These are phyloP conservation scores for Drosophila ezoana DNA, from an alignment of 2,888 invertebrate genomes.

Conservation along the genomic window DNA sequence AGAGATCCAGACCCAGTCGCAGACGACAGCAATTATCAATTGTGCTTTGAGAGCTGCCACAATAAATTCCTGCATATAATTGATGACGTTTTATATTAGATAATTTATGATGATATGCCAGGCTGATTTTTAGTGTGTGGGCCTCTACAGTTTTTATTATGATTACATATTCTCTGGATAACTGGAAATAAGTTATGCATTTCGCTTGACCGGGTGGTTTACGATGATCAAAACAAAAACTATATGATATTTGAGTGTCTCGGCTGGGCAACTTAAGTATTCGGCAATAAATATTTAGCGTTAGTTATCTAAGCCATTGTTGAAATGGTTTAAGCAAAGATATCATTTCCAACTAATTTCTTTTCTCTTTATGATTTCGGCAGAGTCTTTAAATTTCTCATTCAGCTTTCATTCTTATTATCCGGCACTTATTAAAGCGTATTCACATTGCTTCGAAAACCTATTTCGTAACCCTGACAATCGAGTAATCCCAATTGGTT, in stretches of 20 bases:
- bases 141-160: constrained; percentile 47
- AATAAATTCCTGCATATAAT: constrained; percentile 74
- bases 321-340: not conserved
- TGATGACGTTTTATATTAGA: constrained; percentile 62
- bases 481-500: too few species aligned
- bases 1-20: constrained; percentile 27
- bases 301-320: not conserved
- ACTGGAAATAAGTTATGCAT: constrained; percentile 39
- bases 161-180: constrained; percentile 46
- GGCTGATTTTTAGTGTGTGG: constrained; percentile 55
- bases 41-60: constrained; percentile 63
- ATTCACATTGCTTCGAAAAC: too few species aligned
- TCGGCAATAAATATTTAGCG: constrained; percentile 22
- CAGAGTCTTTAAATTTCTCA: not conserved
- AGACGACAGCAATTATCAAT: constrained; percentile 74
- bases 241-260: constrained; percentile 17
- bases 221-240: constrained; percentile 23
- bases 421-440: too few species aligned
- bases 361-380: not conserved
- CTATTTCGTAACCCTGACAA: too few species aligned
- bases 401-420: too few species aligned
- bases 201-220: constrained; percentile 47
- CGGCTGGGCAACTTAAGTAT: not conserved
- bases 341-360: not conserved
- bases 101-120: constrained; percentile 71